phyloP scores from a whole-genome alignment of 53 echinoderm and acorn worm species.

The Paelopatides confundens region DNA sequence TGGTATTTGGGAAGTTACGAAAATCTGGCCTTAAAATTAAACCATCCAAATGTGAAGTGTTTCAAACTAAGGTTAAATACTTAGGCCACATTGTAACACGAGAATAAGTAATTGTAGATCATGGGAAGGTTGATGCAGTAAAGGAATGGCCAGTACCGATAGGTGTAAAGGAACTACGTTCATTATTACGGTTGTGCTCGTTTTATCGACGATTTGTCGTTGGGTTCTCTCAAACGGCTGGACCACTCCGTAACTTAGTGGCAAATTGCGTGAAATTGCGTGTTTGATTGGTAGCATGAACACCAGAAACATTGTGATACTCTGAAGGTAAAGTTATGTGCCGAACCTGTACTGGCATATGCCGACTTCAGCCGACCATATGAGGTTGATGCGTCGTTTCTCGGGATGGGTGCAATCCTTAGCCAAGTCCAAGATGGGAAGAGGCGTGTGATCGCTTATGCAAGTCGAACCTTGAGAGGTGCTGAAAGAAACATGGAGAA shows the following conservation, averaged over 20 bases:
- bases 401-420: slow-evolving; percentile 62
- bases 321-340: background rate
- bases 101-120: background rate
- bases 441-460: no score
- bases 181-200: slow-evolving; percentile 17
- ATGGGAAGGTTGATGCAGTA: background rate
- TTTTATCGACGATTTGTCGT: no score
- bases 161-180: no score
- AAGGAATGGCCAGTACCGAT: background rate
- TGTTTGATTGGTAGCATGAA: background rate
- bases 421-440: slow-evolving; percentile 28
- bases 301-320: no score
- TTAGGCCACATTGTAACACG: background rate
- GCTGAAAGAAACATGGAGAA: slow-evolving; percentile 62
- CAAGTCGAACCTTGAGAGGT: no score
- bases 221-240: slow-evolving; percentile 58
- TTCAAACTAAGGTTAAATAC: slow-evolving; percentile 32
- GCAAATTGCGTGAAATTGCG: slow-evolving; percentile 25
- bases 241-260: slow-evolving; percentile 19
- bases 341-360: background rate
- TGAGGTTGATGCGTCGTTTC: slow-evolving; percentile 58
- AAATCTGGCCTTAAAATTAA: no score
- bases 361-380: no score
- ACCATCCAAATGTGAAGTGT: no score
- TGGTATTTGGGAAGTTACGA: slow-evolving; percentile 39